A percentile compares a stretch with the other conserved stretches of the same genome.
These are phyloP conservation scores for Drosophila testacea DNA, from an alignment of 2,888 invertebrate species.

Conservation along the genomic window DNA sequence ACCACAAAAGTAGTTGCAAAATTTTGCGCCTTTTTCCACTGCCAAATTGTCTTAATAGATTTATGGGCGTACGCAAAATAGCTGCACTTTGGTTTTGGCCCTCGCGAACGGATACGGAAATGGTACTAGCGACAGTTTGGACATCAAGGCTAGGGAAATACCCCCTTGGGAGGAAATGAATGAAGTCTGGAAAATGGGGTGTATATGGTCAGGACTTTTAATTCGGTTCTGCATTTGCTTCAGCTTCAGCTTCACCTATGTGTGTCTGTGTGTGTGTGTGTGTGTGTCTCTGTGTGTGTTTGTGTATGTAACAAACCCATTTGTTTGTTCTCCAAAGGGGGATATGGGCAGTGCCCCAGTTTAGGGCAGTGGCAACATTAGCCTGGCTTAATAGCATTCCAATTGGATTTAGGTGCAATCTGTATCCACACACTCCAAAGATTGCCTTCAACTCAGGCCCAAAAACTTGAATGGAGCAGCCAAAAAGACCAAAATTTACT, in stretches of 20 bases:
- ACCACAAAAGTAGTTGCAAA: constrained; percentile 50
- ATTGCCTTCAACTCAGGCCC: neutral
- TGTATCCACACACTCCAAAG: neutral
- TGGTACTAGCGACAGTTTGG: constrained; percentile 41
- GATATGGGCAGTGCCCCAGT: neutral
- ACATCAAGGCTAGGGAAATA: constrained; percentile 23
- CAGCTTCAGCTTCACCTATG: neutral
- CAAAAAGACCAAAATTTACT: neutral
- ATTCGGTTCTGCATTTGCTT: constrained; percentile 66
- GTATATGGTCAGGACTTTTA: constrained; percentile 59
- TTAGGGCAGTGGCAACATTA: constrained; percentile 35
- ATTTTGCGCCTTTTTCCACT: constrained; percentile 53
- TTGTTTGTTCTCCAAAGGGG: constrained; percentile 43
- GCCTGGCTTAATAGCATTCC: constrained; percentile 56
- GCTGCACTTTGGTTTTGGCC: constrained; percentile 65
- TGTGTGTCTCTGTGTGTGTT: too few species aligned
- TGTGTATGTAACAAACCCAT: constrained; percentile 46
- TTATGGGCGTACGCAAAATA: constrained; percentile 81
- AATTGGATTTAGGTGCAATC: constrained; percentile 31
- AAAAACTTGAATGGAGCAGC: too few species aligned
- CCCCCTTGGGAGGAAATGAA: neutral
- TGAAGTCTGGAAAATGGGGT: neutral
- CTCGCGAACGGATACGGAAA: constrained; percentile 45
- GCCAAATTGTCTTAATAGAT: constrained; percentile 81
- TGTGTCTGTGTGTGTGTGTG: too few species aligned